These are phyloP conservation scores for Lysandra bellargus DNA, from an alignment of 2,888 invertebrate species.

Conservation along the genomic window DNA sequence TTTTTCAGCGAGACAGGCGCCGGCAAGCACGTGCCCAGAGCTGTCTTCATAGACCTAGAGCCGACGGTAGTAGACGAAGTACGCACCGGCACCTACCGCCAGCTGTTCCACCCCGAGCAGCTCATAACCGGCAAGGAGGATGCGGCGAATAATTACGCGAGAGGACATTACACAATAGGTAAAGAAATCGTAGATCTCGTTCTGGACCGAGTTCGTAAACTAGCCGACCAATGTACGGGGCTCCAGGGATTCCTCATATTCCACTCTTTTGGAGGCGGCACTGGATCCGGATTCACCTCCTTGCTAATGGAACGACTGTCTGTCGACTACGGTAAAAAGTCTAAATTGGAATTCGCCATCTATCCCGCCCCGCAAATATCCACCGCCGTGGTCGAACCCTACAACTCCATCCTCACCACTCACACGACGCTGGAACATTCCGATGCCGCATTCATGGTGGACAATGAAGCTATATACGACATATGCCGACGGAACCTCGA, in stretches of 20 bases:
- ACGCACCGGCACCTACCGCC: slow-evolving; percentile 95
- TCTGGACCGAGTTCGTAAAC: slow-evolving; percentile 90
- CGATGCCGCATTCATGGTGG: slow-evolving; percentile 97
- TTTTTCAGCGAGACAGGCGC: slow-evolving; percentile 96
- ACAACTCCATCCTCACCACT: slow-evolving; percentile 97
- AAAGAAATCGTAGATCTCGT: slow-evolving; percentile 96
- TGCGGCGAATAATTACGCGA: slow-evolving; percentile 97
- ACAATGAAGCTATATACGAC: slow-evolving; percentile 94
- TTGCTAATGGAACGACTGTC: slow-evolving; percentile 96
- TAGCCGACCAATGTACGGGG: slow-evolving; percentile 94
- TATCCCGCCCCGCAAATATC: slow-evolving; percentile 96
- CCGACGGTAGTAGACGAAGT: slow-evolving; percentile 97
- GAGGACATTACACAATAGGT: slow-evolving; percentile 98
- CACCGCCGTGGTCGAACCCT: slow-evolving; percentile 95
- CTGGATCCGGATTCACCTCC: slow-evolving; percentile 96
- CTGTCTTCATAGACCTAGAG: slow-evolving; percentile 96
- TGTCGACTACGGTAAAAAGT: slow-evolving; percentile 97
- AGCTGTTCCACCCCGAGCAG: slow-evolving; percentile 97
- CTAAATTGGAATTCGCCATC: slow-evolving; percentile 96
- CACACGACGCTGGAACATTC: slow-evolving; percentile 97
- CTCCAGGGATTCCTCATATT: slow-evolving; percentile 95
- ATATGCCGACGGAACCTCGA: slow-evolving; percentile 96
- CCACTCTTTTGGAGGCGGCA: slow-evolving; percentile 96
- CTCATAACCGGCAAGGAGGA: slow-evolving; percentile 97
- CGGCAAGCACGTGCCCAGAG: slow-evolving; percentile 96